These are phyloP conservation scores for Antrozous pallidus DNA, from an alignment of 2,797 vertebrate species.

Conservation along the genomic window DNA sequence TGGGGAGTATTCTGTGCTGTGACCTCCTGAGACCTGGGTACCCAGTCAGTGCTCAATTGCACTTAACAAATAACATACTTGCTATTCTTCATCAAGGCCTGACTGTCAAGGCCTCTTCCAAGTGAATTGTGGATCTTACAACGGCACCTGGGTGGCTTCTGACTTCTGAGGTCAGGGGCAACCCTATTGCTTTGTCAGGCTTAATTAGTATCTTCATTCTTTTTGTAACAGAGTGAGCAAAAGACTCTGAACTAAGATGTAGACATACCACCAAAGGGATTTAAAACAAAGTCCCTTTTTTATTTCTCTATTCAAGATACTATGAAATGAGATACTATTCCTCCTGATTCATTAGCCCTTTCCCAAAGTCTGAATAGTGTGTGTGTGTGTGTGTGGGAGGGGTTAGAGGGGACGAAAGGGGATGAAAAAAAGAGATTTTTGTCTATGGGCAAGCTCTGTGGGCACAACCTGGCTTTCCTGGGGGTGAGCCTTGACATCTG, in stretches of 20 bases:
- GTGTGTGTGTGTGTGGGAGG: too few species aligned
- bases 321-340: neutral
- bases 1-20: neutral
- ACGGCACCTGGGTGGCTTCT: too few species aligned
- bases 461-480: neutral
- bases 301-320: neutral
- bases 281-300: neutral
- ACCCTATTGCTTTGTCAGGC: neutral
- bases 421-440: neutral
- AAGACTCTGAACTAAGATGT: neutral
- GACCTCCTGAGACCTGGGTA: neutral
- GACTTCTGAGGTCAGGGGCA: neutral
- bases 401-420: neutral
- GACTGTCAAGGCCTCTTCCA: neutral
- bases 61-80: neutral
- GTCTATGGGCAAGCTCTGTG: neutral
- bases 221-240: neutral
- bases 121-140: neutral
- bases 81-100: neutral
- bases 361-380: neutral
- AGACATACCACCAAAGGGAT: neutral
- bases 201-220: neutral
- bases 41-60: neutral
- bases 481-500: neutral
- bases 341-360: neutral